Percentiles rank a stretch among this genome's conserved stretches.
Evolutionary conservation across 2,113 vertebrate genomes (phyloP).

Genomic region (Montifringilla adamsi): DNA sequence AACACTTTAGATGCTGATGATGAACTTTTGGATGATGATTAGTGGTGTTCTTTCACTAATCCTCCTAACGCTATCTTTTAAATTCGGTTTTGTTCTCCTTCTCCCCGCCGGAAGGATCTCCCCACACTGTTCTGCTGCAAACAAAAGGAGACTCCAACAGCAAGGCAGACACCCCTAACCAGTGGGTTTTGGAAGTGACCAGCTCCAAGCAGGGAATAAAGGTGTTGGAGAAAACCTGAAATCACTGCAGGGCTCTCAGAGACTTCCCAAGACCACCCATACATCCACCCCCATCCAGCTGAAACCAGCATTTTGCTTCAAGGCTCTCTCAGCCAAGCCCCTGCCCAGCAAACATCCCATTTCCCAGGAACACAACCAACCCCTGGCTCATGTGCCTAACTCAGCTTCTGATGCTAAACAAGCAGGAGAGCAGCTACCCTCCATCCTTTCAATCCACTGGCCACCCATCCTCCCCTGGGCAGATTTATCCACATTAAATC

Average conservation of each 20-base stretch:
- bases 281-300: background rate
- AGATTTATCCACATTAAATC: background rate
- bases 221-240: background rate
- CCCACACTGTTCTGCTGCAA: background rate
- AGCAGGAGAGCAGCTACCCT: background rate
- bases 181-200: background rate
- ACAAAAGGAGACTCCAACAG: background rate
- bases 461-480: background rate
- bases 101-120: background rate
- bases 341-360: background rate
- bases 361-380: background rate
- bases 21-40: background rate
- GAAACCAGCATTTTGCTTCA: background rate
- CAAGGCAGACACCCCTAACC: background rate
- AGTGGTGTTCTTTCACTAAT: background rate
- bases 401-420: background rate
- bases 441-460: background rate
- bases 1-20: fast-evolving
- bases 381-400: background rate
- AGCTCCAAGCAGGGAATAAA: background rate
- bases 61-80: background rate
- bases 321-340: background rate
- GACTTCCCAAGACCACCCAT: background rate
- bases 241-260: background rate
- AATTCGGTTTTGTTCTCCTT: fast-evolving